Evolutionary conservation across 1,140 invertebrate genomes (phyloP), one percentile per base, ranked within the genome.

Genomic region (Anastrepha ludens): DNA sequence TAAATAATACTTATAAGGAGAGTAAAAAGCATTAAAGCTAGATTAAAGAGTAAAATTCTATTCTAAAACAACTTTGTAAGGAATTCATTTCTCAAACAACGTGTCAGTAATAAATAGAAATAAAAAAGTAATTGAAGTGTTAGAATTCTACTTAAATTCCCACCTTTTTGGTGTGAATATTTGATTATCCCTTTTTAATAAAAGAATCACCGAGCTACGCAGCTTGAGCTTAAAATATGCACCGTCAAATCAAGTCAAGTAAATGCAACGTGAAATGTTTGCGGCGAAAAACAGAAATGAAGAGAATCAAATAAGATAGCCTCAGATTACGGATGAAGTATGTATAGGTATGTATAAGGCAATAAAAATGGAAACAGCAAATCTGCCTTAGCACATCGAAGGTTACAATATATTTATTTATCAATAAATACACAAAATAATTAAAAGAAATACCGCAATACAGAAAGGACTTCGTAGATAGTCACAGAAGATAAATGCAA

Each of bases 201-300:
- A 74, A 74, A 74, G 67, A 11, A 81, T n/a, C 50, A 55, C 47
- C 47, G 74, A 81, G 20, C 47, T 81, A 55, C 47, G 47, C 74
- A 15, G 5, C 47, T 55, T 81, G 11, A 81, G 47, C 41, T 9
- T 47, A 44, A 74, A 50, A 74, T 74, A 74, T 20, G 55, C 47
- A 55, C 74, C n/a, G 74, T 20, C 74, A 81, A 81, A 29, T 81
- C 74, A 81, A 81, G 47, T 81, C 74, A 58, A 41, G 74, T 81
- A 81, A 81, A 55, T 81, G 58, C 50, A 55, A n/a, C 8, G 47
- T 13, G 47, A 50, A 29, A 29, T 81, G 74, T 81, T 11, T 55
- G 74, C n/a, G 17, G 7, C 20, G 5, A n/a, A 55, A 81, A 11
- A 7, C 7, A 3, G 9, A 74, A 55, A 13, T n/a, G 55, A 11